Conservation (phyloP, 2,113 vertebrate genomes). For the Mugil cephalus region DNA sequence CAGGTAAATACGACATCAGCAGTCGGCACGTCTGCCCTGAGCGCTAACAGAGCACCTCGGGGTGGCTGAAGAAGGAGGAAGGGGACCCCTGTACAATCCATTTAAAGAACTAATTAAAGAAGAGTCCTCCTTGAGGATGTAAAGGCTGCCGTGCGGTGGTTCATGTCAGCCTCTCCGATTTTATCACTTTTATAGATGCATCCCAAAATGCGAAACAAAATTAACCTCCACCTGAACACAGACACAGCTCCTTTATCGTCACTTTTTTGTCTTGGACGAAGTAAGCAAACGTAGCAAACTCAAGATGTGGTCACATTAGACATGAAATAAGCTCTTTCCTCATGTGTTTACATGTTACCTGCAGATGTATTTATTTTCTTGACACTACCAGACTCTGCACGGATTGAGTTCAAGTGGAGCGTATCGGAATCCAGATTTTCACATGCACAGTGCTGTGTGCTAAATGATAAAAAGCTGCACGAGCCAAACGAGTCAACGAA, state of each 20-base stretch:
- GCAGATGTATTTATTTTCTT: too few species aligned
- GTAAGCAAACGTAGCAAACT: too few species aligned
- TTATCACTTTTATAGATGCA: neutral
- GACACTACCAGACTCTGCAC: neutral
- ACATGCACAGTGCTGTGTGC: too few species aligned
- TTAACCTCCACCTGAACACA: neutral
- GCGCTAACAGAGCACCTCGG: slow-evolving; percentile 11
- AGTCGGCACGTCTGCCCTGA: slow-evolving; percentile 17
- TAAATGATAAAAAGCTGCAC: too few species aligned
- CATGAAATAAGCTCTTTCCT: too few species aligned
- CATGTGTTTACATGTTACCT: too few species aligned
- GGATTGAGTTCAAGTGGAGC: neutral
- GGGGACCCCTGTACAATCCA: neutral
- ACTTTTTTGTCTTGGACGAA: too few species aligned
- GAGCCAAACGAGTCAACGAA: too few species aligned
- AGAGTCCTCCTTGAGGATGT: neutral
- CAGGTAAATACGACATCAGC: neutral
- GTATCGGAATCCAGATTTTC: too few species aligned
- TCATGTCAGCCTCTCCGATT: neutral
- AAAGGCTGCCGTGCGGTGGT: neutral
- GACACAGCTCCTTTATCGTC: slow-evolving; percentile 1
- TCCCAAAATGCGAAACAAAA: neutral
- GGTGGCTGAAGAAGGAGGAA: neutral
- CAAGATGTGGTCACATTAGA: too few species aligned
- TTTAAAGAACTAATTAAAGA: neutral